Base-by-base conservation (phyloP, 2,113 vertebrate genomes). In the Cepphus grylle region DNA sequence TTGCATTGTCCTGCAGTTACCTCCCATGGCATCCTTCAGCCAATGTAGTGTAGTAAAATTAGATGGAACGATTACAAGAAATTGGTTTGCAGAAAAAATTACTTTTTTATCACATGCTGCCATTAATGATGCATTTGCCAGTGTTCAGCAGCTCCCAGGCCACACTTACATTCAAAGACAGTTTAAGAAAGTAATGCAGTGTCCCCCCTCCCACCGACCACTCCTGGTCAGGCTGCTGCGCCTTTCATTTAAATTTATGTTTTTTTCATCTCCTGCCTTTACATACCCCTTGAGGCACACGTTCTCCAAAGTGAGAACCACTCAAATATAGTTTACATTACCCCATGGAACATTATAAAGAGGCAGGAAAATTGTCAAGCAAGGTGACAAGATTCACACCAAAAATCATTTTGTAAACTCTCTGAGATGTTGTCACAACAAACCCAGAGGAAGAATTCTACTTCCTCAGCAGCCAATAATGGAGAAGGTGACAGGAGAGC, bases 371-470 rank as follows among this genome's bases (percentile, higher is more conserved):
- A 92, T 89, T 91, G 86, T 91, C 95, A 81, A 91, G 50, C 90
- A 96, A 96, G 93, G 97, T 96, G 97, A 86, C 77, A 93, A 97
- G 94, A 94, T 96, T 97, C 91, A 83, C 97, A 97, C 94, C 76
- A 92, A 94, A 95, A 91, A 67, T 50, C 6, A 96, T 87, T 96
- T 92, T 95, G 88, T 94, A 96, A 97, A 96, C 81, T 88, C 90
- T 91, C 67, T 1, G 47, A 91, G 70, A 96, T 81, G 92, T 94
- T 96, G 91, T 95, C 90, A 93, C 86, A 96, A 96, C 88, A 96
- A 96, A 96, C 67, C 94, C 93, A 95, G 94, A 88, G 95, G 94
- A 96, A 87, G 92, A 91, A 95, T 95, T 91, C 74, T 76, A 78
- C 50, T 96, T 94, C n/a, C 40, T 71, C 4, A 0, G 53, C 36